phyloP scores from a whole-genome alignment of 2,888 invertebrate genomes.

The Mesoligia furuncula region DNA sequence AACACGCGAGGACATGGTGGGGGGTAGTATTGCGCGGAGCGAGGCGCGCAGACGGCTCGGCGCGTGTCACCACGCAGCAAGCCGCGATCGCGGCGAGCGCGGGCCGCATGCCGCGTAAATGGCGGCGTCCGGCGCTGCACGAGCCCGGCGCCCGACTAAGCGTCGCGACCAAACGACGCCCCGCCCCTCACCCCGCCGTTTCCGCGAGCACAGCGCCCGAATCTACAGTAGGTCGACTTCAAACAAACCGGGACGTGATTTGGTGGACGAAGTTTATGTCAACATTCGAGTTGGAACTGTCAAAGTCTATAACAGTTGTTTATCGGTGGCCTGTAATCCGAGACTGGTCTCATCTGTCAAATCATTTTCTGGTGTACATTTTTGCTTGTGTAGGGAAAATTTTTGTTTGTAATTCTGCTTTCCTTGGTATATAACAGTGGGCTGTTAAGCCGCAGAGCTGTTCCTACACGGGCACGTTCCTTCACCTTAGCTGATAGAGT shows the following conservation, averaged over 20 bases:
- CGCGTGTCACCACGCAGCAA: slow-evolving; percentile 86
- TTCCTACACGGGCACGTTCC: slow-evolving; percentile 65
- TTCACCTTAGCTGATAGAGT: slow-evolving; percentile 76
- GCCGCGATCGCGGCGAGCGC: slow-evolving; percentile 86
- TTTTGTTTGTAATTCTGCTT: slow-evolving; percentile 50
- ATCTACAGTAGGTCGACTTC: slow-evolving; percentile 63
- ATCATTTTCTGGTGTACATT: slow-evolving; percentile 16
- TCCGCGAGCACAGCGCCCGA: slow-evolving; percentile 55
- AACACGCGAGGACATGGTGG: slow-evolving; percentile 91
- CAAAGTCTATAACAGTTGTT: slow-evolving; percentile 34
- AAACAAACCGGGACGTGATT: slow-evolving; percentile 58
- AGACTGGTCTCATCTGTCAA: slow-evolving; percentile 52
- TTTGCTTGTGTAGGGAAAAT: background rate
- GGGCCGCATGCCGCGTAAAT: slow-evolving; percentile 88
- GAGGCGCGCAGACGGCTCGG: slow-evolving; percentile 83
- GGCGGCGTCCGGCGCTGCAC: slow-evolving; percentile 87
- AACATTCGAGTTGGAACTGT: slow-evolving; percentile 50
- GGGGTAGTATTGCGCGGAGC: slow-evolving; percentile 83
- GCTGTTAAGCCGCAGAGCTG: slow-evolving; percentile 59
- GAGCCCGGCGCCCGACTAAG: slow-evolving; percentile 89
- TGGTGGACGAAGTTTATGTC: slow-evolving; percentile 44
- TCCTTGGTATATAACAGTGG: slow-evolving; percentile 28
- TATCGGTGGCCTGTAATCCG: slow-evolving; percentile 36
- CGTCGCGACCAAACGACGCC: slow-evolving; percentile 77
- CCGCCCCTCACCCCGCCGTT: slow-evolving; percentile 64